Evolutionary conservation across 1,140 invertebrate genomes (phyloP).

Genomic region (Aphis craccivora): DNA sequence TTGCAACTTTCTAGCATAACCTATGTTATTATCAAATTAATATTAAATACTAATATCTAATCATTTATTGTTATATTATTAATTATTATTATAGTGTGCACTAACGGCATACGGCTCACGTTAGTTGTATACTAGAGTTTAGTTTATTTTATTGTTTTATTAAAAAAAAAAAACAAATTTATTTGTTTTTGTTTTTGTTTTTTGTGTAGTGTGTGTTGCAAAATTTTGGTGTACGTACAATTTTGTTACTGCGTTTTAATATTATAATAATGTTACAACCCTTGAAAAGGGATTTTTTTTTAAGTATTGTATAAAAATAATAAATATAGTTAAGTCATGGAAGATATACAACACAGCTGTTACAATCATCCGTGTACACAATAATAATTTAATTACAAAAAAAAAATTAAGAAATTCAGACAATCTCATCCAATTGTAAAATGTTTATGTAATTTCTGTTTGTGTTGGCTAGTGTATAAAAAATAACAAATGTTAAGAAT

Average conservation of each 20-base stretch:
- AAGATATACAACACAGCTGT: conserved; percentile 55
- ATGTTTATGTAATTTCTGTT: conserved; percentile 52
- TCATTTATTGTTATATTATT: conserved; percentile 41
- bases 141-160: conserved; percentile 47
- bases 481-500: conserved; percentile 32
- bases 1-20: conserved; percentile 37
- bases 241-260: conserved; percentile 58
- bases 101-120: conserved; percentile 57
- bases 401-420: conserved; percentile 55
- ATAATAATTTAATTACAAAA: conserved; percentile 54
- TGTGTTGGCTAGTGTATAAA: conserved; percentile 53
- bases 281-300: conserved; percentile 39
- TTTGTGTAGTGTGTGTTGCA: conserved; percentile 55
- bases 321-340: conserved; percentile 57
- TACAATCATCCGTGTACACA: conserved; percentile 58
- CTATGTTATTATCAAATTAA: conserved; percentile 40
- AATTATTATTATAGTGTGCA: conserved; percentile 43
- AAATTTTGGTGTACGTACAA: conserved; percentile 58
- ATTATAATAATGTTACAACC: conserved; percentile 55
- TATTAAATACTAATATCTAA: conserved; percentile 43
- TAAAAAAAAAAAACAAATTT: background rate
- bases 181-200: conserved; percentile 45
- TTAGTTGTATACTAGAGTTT: conserved; percentile 48
- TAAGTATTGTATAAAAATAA: conserved; percentile 58
- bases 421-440: conserved; percentile 57